These are phyloP conservation scores for Acanthosepion pharaonis DNA, from an alignment of 2,888 invertebrate species.

Conservation along the genomic window DNA sequence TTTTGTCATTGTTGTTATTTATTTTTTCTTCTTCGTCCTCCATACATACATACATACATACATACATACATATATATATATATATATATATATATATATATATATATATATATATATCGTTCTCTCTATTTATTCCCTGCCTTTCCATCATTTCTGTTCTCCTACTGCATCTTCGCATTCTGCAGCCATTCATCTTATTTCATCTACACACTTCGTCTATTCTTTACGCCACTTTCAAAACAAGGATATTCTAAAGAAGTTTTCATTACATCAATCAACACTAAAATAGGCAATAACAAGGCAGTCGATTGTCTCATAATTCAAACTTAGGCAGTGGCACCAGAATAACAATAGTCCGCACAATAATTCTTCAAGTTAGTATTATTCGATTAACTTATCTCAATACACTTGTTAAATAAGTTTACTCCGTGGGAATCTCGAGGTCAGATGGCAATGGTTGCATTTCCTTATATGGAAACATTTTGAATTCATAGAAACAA, in stretches of 20 bases:
- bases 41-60: no score
- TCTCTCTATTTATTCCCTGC: not conserved
- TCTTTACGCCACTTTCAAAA: not conserved
- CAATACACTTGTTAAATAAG: no score
- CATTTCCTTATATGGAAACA: no score
- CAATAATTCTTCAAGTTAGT: not conserved
- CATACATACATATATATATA: no score
- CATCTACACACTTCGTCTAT: not conserved
- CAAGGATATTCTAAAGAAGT: not conserved
- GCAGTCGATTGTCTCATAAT: not conserved
- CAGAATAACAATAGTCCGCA: not conserved
- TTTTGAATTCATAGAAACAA: no score
- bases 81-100: no score
- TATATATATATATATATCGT: not conserved
- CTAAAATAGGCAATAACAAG: constrained; percentile 15
- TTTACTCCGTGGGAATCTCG: no score
- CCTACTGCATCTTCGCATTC: not conserved
- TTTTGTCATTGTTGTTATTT: no score
- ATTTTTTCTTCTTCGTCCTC: no score
- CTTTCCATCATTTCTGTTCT: not conserved
- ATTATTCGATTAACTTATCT: not conserved
- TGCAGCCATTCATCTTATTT: not conserved
- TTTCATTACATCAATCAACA: not conserved
- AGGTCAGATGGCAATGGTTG: no score
- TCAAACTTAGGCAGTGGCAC: not conserved